phyloP scores from a whole-genome alignment of 1,140 invertebrate genomes.

The Tyrophagus putrescentiae region DNA sequence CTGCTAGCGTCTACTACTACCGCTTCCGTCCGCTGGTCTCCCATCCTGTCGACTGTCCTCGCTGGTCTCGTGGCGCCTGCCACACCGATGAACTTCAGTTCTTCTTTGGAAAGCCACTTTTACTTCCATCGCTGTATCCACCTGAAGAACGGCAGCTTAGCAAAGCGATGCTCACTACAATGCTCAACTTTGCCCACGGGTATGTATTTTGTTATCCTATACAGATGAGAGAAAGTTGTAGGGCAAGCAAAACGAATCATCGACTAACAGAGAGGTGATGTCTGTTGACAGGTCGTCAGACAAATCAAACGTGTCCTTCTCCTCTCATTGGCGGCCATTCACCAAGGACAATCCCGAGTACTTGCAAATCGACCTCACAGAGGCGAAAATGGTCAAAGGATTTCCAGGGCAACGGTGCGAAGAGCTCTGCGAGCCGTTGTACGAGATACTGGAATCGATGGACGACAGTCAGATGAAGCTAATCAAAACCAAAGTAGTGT shows the following conservation, averaged over 20 bases:
- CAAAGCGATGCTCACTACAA: neutral
- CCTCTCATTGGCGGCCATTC: neutral
- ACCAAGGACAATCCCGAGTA: neutral
- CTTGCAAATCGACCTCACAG: neutral
- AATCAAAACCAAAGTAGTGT: neutral
- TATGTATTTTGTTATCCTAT: too few species aligned
- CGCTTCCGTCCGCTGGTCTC: neutral
- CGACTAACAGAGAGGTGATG: too few species aligned
- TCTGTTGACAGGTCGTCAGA: neutral
- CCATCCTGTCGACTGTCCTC: neutral
- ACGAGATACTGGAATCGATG: neutral
- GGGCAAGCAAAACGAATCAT: too few species aligned
- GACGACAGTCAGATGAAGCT: slow-evolving; percentile 1
- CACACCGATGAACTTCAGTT: slow-evolving; percentile 6
- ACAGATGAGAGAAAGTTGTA: too few species aligned
- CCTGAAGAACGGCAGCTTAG: neutral
- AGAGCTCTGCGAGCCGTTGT: neutral
- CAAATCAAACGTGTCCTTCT: neutral
- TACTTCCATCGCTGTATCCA: neutral
- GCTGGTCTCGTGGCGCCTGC: neutral
- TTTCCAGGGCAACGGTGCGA: neutral
- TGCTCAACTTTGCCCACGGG: neutral
- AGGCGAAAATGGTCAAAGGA: neutral
- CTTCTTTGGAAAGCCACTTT: neutral
- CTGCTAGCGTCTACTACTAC: neutral